These are phyloP conservation scores for Drosophila pseudoananassae DNA, from an alignment of 1,140 invertebrate genomes.

Conservation along the genomic window DNA sequence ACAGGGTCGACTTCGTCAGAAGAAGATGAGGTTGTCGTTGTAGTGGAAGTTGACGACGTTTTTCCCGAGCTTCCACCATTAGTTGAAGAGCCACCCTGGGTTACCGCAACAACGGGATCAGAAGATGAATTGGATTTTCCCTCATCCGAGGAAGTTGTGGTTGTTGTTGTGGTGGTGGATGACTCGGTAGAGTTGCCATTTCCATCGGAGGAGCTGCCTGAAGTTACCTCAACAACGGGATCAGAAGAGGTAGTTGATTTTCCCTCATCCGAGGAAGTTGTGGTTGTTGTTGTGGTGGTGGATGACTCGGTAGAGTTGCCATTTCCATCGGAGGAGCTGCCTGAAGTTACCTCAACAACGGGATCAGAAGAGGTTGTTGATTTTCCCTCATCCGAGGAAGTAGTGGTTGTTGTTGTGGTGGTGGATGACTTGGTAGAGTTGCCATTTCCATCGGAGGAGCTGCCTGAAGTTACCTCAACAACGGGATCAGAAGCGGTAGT, in stretches of 20 bases:
- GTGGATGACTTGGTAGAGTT: not conserved
- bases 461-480: not conserved
- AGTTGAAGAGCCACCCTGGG: not conserved
- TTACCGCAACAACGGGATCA: not conserved
- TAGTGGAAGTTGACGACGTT: not conserved
- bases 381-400: too few relatives aligned
- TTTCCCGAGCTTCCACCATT: not conserved
- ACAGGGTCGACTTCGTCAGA: too few relatives aligned
- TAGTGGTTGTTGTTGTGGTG: not conserved
- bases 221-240: too few relatives aligned
- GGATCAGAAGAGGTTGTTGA: too few relatives aligned
- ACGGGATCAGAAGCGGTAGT: not conserved
- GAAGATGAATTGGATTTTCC: not conserved
- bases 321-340: too few relatives aligned
- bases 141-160: not conserved
- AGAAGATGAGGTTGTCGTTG: not conserved
- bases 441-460: not conserved
- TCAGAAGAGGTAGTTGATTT: too few relatives aligned
- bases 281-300: too few relatives aligned
- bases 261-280: too few relatives aligned
- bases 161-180: not conserved
- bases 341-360: too few relatives aligned
- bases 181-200: too few relatives aligned
- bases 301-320: too few relatives aligned
- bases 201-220: too few relatives aligned